Evolutionary conservation across 92 coral and sea anemone genomes (phyloP), one percentile per base, ranked within the genome.

Genomic region (Zoanthus sansibaricus): DNA sequence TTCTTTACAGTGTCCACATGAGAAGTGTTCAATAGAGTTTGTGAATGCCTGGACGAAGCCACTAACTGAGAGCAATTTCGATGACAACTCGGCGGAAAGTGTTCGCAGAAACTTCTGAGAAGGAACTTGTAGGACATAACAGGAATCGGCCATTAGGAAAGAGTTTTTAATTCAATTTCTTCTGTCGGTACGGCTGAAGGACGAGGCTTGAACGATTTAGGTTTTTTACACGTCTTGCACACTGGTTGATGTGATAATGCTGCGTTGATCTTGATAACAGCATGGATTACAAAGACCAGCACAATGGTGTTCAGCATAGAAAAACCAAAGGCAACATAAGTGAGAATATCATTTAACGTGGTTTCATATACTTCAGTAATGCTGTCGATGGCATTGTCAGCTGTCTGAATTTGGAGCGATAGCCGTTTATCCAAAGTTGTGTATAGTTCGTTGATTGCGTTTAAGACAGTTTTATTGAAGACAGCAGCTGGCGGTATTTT

Each of bases 251-350:
- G 18, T 3, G 20, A 25, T 18, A n/a, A n/a, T 45, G 64, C n/a
- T 56, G 64, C 16, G 16, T n/a, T 72, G 51, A 44, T 14, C 52
- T 45, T 45, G 55, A 15, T 9, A 33, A 72, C 21, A 42, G 18
- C 31, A 17, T n/a, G 33, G 13, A 72, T 9, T 37, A 12, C 12
- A 9, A 14, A 33, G 44, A 72, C n/a, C 33, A 72, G 16, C n/a
- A 46, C 54, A 12, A 72, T n/a, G 5, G 77, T 45, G 78, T 83
- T 83, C 67, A 71, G 44, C 18, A 45, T 45, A 7, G 78, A 83
- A 9, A 83, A 45, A 20, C 87, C 75, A 45, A 71, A 25, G 7
- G 87, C 87, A 70, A 71, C 2, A 71, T 18, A 71, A 7, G 87
- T 76, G 16, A 83, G 48, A 7, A 71, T 48, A 1, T 71, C 78